Evolutionary conservation across 92 coral and sea anemone genomes (phyloP), one percentile per base, ranked within the genome.

Genomic region (Heteractis magnifica): DNA sequence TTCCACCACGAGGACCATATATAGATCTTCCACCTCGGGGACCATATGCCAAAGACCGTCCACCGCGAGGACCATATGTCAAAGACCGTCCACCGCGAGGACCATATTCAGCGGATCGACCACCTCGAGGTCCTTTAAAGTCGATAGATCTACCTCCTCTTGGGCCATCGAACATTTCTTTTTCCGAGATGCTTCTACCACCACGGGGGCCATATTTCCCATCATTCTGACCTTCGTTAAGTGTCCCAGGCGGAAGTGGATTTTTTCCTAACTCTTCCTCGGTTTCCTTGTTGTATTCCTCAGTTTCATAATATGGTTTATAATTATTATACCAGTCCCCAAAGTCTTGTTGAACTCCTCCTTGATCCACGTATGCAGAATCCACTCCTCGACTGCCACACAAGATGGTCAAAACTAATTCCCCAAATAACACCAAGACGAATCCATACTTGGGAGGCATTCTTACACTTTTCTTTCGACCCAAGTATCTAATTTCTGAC

Each of bases 61-160:
- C 59, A 55, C 14, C 44, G 3, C 44, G 44, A 34, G 44, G 59
- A 55, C 10, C 59, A 55, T 55, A 55, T 55, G 0, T 0, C 1
- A 85, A 53, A 20, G 89, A 84, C 53, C 92, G 82, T 20, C 93
- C 95, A 8, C 93, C 87, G 12, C 95, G 82, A 10, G 95, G 84
- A 34, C 92, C 89, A 34, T 34, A 34, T 21, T 64, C 76, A 10
- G 77, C 60, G 41, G 77, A 71, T 49, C 92, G 15, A 10, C 86
- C 81, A 15, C 90, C 90, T 14, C 90, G 83, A 48, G 87, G 87
- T 65, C 81, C 90, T 19, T 76, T 52, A 6, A 80, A 7, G 49
- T 20, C 49, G 6, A 68, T 77, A 14, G 62, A 83, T 19, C 73
- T 75, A 49, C 85, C 85, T 51, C 89, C 89, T 48, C 89, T 72